Conservation (phyloP, 2,797 vertebrate genomes). For the Lithobates pipiens region DNA sequence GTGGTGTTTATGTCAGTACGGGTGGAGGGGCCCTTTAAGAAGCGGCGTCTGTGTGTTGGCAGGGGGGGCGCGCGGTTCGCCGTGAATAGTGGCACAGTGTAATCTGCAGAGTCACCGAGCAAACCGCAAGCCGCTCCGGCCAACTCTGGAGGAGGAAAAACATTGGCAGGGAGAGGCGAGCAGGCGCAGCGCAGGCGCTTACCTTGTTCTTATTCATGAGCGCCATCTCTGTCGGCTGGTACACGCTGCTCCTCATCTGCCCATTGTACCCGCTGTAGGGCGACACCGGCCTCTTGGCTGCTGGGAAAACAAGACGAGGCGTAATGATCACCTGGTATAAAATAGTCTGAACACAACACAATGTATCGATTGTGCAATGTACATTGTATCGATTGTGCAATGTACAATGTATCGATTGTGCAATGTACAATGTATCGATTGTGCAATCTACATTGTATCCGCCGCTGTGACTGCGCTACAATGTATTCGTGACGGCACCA, state of each 20-base stretch:
- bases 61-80: not conserved
- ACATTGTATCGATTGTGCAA: too few species aligned
- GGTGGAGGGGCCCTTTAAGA: not conserved
- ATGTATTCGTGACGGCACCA: too few species aligned
- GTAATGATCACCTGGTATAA: not conserved
- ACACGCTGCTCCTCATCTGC: constrained; percentile 87
- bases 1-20: too few species aligned
- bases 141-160: constrained; percentile 4
- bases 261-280: constrained; percentile 93
- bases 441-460: too few species aligned
- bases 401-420: too few species aligned
- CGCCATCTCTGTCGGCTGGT: constrained; percentile 95
- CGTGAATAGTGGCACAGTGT: constrained; percentile 44
- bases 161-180: not conserved
- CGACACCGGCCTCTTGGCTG: constrained; percentile 87
- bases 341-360: too few species aligned
- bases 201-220: constrained; percentile 89
- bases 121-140: not conserved
- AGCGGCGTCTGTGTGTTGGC: constrained; percentile 6
- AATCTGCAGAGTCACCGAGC: not conserved
- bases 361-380: too few species aligned
- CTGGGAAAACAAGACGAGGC: not conserved
- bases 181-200: constrained; percentile 58
- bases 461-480: too few species aligned
- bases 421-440: too few species aligned